phyloP scores from a whole-genome alignment of 2,113 vertebrate genomes.

The Prionailurus viverrinus region DNA sequence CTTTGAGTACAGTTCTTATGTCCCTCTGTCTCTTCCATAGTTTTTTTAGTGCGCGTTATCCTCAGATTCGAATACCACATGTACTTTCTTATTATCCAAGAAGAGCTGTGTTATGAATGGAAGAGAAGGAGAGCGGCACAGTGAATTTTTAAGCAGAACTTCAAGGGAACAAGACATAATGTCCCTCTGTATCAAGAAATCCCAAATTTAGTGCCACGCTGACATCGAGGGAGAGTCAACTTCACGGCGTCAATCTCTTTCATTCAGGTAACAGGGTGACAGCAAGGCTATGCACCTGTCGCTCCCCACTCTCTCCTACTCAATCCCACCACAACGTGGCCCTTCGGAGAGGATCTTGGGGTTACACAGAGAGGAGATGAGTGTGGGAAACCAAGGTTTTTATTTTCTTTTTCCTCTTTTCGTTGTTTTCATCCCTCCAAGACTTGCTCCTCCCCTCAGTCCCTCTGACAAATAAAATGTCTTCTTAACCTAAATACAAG shows the following conservation, averaged over 20 bases:
- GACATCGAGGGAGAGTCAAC: neutral
- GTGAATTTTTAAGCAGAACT: neutral
- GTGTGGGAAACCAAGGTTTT: neutral
- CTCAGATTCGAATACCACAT: neutral
- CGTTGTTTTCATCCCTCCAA: neutral
- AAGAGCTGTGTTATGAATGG: neutral
- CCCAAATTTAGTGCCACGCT: neutral
- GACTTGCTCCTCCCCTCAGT: neutral
- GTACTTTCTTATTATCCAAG: neutral
- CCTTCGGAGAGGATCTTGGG: neutral
- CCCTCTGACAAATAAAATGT: neutral
- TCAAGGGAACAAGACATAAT: neutral
- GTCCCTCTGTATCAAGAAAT: neutral
- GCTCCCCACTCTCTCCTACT: neutral
- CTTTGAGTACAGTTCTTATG: neutral
- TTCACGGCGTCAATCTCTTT: neutral
- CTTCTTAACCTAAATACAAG: neutral
- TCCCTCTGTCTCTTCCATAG: neutral
- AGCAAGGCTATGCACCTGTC: accelerated
- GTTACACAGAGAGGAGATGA: neutral
- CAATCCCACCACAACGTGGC: too few relatives aligned
- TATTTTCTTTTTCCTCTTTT: neutral
- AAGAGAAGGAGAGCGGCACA: neutral
- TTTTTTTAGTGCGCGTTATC: neutral
- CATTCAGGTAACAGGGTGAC: neutral